These are phyloP conservation scores for Lytechinus variegatus DNA, from an alignment of 35 echinoderm and acorn worm genomes.

Conservation along the genomic window DNA sequence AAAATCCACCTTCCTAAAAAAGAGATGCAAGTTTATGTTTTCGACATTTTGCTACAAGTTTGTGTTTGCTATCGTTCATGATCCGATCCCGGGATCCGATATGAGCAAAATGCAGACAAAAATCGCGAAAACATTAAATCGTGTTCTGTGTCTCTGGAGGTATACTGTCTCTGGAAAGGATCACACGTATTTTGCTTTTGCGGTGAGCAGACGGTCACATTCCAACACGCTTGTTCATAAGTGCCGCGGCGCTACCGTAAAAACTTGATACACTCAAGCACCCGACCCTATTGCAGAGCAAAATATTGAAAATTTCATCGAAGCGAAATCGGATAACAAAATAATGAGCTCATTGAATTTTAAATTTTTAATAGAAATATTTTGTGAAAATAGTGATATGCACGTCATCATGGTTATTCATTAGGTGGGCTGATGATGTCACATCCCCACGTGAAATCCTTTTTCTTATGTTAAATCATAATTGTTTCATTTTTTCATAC, in stretches of 20 bases:
- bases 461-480: too few species aligned
- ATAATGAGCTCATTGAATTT: too few species aligned
- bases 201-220: constrained; percentile 7
- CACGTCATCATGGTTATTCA: too few species aligned
- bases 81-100: too few species aligned
- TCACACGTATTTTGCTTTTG: background rate
- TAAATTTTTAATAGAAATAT: too few species aligned
- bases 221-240: background rate
- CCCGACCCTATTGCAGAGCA: too few species aligned
- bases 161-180: background rate
- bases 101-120: background rate
- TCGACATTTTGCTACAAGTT: background rate
- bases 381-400: too few species aligned
- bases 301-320: too few species aligned
- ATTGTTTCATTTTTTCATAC: too few species aligned
- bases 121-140: background rate
- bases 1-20: background rate
- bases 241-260: background rate
- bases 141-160: background rate
- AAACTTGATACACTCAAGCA: background rate
- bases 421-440: too few species aligned
- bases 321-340: too few species aligned
- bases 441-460: too few species aligned
- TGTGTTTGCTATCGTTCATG: background rate
- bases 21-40: background rate